Evolutionary conservation across 2,797 vertebrate species (phyloP).

Genomic region (Alcedo atthis): DNA sequence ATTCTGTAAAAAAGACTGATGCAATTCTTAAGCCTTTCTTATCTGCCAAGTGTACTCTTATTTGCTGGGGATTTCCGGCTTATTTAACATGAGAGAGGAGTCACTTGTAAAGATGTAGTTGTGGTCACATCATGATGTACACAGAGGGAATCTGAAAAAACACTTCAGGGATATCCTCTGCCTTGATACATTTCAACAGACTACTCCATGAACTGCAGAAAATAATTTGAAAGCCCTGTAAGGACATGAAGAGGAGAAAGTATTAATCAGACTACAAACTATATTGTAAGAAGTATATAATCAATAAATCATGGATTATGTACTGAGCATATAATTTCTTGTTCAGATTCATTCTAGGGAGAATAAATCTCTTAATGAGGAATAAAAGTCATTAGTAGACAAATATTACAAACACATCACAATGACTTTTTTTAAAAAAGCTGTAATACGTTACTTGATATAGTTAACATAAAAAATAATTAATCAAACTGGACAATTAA

Average conservation of each 20-base stretch:
- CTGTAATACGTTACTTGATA: not conserved
- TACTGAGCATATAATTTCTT: not conserved
- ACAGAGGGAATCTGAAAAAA: not conserved
- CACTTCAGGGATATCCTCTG: not conserved
- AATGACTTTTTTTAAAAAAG: not conserved
- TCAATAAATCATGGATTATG: not conserved
- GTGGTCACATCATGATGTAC: not conserved
- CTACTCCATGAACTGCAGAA: not conserved
- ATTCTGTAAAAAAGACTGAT: not conserved
- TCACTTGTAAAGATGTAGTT: not conserved
- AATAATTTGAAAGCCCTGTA: not conserved
- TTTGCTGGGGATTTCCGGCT: not conserved
- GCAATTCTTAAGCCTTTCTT: not conserved
- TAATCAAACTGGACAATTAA: not conserved
- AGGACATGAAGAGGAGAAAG: not conserved
- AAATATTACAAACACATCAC: not conserved
- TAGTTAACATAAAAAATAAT: not conserved
- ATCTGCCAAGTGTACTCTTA: not conserved
- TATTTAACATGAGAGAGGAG: not conserved
- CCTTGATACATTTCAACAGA: not conserved
- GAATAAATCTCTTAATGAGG: rapidly evolving
- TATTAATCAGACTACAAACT: not conserved
- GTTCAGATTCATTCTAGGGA: not conserved
- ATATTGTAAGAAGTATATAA: not conserved
- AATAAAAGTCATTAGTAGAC: not conserved